phyloP scores from a whole-genome alignment of 1,140 invertebrate species.

The Spodoptera frugiperda region DNA sequence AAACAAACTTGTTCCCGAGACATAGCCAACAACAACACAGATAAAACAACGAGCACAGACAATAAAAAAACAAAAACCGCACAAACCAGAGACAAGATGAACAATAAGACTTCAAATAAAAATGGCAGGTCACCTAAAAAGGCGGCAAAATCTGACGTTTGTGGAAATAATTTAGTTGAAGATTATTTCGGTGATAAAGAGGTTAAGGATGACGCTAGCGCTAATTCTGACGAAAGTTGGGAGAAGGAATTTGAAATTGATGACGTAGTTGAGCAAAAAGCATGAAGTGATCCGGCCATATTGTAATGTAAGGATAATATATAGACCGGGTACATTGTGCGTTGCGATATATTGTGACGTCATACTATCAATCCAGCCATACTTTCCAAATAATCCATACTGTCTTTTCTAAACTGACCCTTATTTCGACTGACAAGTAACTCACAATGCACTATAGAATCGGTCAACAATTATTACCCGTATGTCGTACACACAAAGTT shows the following conservation, averaged over 20 bases:
- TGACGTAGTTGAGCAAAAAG: conserved; percentile 69
- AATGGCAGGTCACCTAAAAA: conserved; percentile 71
- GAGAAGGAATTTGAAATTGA: conserved; percentile 85
- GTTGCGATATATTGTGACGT: conserved; percentile 23
- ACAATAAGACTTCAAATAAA: conserved; percentile 69
- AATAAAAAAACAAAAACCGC: conserved; percentile 52
- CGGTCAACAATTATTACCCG: not conserved
- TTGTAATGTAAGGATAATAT: conserved; percentile 34
- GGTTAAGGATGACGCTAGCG: conserved; percentile 82
- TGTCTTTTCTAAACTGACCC: not conserved
- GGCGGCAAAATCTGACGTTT: conserved; percentile 69
- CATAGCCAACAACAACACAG: conserved; percentile 69
- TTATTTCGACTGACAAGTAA: not conserved
- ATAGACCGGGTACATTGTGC: conserved; percentile 39
- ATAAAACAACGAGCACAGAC: conserved; percentile 54
- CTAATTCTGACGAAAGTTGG: conserved; percentile 85
- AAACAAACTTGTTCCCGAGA: conserved; percentile 64
- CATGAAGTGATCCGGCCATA: conserved; percentile 63
- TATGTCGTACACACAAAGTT: conserved; percentile 22
- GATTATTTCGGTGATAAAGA: conserved; percentile 83
- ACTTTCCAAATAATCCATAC: not conserved
- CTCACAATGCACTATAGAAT: not conserved
- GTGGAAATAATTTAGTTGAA: conserved; percentile 81
- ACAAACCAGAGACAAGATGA: conserved; percentile 67
- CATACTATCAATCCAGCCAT: not conserved